Percentiles rank a stretch among this genome's conserved stretches.
Evolutionary conservation across 2,888 invertebrate species (phyloP).

Genomic region (Netelia virgata): DNA sequence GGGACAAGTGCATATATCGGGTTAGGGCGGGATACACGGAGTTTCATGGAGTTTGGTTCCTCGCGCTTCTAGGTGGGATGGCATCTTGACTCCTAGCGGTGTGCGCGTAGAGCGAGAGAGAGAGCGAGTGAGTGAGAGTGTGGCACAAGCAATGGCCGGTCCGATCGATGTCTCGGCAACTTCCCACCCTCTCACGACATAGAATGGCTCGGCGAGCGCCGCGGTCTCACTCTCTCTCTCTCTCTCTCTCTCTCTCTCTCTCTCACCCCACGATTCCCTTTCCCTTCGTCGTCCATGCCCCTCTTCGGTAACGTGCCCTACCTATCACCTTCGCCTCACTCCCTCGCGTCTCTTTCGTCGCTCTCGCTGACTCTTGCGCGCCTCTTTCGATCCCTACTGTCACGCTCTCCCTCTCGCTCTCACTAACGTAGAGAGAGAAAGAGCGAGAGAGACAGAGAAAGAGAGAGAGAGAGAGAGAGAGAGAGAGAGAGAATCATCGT

Average conservation of each 20-base stretch:
- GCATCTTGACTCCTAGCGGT: conserved; percentile 84
- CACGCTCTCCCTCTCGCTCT: conserved; percentile 31
- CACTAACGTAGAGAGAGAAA: conserved; percentile 53
- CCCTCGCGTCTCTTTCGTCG: conserved; percentile 60
- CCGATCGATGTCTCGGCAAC: conserved; percentile 85
- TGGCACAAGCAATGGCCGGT: conserved; percentile 84
- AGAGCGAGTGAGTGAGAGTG: conserved; percentile 19
- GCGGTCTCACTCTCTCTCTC: conserved; percentile 59
- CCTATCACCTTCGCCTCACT: conserved; percentile 61
- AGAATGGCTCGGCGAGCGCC: conserved; percentile 60
- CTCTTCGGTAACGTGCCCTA: conserved; percentile 59
- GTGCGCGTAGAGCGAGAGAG: conserved; percentile 46
- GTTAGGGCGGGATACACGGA: conserved; percentile 28
- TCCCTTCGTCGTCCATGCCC: conserved; percentile 53
- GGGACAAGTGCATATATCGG: conserved; percentile 64
- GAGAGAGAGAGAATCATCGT: conserved; percentile 29
- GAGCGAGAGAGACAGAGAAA: not conserved
- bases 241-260: conserved; percentile 62
- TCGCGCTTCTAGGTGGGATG: conserved; percentile 80
- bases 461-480: conserved; percentile 30
- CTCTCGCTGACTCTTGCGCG: conserved; percentile 47
- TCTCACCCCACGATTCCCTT: conserved; percentile 66
- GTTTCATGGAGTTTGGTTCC: conserved; percentile 82
- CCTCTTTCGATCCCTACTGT: conserved; percentile 48
- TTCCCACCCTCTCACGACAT: conserved; percentile 80